phyloP scores from a whole-genome alignment of 2,797 vertebrate genomes.

The Thalassophryne amazonica region DNA sequence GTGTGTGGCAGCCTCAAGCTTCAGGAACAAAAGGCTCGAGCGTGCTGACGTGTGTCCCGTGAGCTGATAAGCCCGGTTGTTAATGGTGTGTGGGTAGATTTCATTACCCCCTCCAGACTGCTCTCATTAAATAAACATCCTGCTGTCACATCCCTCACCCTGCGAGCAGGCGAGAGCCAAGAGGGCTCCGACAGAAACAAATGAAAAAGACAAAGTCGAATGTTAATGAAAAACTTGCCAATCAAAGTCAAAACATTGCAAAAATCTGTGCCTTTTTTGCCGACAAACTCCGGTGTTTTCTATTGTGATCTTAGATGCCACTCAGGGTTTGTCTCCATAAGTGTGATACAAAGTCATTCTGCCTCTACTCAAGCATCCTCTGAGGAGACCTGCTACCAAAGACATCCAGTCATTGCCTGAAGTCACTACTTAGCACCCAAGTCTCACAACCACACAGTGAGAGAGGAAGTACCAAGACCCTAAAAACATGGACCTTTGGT shows the following conservation, averaged over 20 bases:
- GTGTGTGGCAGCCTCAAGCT: conserved; percentile 27
- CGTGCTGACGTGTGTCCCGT: conserved; percentile 62
- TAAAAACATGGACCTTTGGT: too few species aligned
- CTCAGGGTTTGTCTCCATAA: too few species aligned
- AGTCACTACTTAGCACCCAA: too few species aligned
- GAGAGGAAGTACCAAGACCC: too few species aligned
- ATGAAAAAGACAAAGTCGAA: conserved; percentile 44
- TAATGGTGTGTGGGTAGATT: conserved; percentile 78
- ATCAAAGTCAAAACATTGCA: conserved; percentile 33
- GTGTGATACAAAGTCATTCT: too few species aligned
- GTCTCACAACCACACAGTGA: too few species aligned
- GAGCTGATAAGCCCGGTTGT: conserved; percentile 72
- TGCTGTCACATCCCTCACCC: conserved; percentile 70
- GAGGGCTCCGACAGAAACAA: conserved; percentile 12
- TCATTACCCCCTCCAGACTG: conserved; percentile 79
- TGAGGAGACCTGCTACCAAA: too few species aligned
- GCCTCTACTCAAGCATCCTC: too few species aligned
- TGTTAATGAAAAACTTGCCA: conserved; percentile 58
- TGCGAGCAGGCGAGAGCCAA: conserved; percentile 40
- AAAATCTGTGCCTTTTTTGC: not conserved
- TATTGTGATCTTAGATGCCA: too few species aligned
- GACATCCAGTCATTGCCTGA: too few species aligned
- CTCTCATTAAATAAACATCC: conserved; percentile 81
- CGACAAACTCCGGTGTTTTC: not conserved
- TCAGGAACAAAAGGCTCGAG: conserved; percentile 61